phyloP scores from a whole-genome alignment of 2,888 invertebrate genomes.

The Rhagium mordax region DNA sequence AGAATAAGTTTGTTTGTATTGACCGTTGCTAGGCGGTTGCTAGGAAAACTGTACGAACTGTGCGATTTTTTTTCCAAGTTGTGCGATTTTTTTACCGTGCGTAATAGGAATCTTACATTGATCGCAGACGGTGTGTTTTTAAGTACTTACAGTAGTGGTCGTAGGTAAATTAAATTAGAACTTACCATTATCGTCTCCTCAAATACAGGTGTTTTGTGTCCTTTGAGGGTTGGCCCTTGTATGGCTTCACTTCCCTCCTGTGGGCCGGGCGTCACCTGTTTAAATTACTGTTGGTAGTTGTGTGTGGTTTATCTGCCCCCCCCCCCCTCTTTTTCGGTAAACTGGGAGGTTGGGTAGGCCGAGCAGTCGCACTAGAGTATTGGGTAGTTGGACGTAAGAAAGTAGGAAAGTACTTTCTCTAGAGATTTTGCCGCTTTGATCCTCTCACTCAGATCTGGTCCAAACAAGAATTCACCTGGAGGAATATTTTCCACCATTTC shows the following conservation, averaged over 20 bases:
- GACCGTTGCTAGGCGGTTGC: too few species aligned
- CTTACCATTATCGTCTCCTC: not conserved
- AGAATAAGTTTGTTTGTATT: too few species aligned
- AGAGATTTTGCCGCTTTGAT: conserved; percentile 1
- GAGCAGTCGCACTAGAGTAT: not conserved
- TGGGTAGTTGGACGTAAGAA: not conserved
- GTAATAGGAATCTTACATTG: too few species aligned
- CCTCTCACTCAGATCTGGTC: conserved; percentile 7
- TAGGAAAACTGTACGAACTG: too few species aligned
- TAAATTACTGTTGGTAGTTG: not conserved
- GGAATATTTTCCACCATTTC: conserved; percentile 21
- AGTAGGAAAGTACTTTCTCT: not conserved
- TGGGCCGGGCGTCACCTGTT: not conserved
- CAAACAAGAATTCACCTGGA: conserved; percentile 22
- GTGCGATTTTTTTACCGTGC: too few species aligned
- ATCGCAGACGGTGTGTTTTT: too few species aligned
- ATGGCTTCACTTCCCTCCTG: not conserved
- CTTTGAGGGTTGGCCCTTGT: not conserved
- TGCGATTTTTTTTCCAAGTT: too few species aligned
- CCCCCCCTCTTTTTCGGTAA: not conserved
- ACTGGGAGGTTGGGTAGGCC: not conserved
- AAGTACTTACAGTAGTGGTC: too few species aligned
- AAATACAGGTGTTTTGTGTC: not conserved
- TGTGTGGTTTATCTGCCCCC: not conserved
- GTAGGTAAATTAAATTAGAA: not conserved